These are phyloP conservation scores for Crossaster papposus DNA, from an alignment of 53 echinoderm and acorn worm genomes.

Conservation along the genomic window DNA sequence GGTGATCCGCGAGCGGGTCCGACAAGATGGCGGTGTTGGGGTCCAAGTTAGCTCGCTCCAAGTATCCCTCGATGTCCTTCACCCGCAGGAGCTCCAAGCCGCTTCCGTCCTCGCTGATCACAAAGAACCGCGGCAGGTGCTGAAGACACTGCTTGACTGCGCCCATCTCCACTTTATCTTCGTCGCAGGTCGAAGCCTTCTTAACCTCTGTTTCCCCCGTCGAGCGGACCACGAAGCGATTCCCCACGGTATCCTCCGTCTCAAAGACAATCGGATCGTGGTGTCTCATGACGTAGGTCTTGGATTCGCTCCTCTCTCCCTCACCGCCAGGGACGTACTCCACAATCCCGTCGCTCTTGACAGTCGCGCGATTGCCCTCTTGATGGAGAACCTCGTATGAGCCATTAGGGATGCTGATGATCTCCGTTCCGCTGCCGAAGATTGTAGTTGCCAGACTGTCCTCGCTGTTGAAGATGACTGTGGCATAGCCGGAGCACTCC, in stretches of 20 bases:
- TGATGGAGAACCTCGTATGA: conserved; percentile 90
- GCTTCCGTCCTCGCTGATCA: conserved; percentile 83
- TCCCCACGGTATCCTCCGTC: conserved; percentile 70
- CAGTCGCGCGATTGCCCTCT: conserved; percentile 77
- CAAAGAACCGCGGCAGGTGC: conserved; percentile 86
- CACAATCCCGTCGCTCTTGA: conserved; percentile 75
- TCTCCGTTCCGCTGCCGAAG: conserved; percentile 91
- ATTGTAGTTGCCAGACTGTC: conserved; percentile 93
- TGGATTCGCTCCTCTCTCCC: conserved; percentile 48
- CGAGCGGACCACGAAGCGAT: conserved; percentile 74
- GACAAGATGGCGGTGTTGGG: conserved; percentile 83
- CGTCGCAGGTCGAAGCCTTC: conserved; percentile 35
- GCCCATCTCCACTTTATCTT: conserved; percentile 30
- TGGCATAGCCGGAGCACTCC: conserved; percentile 92
- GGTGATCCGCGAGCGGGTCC: conserved; percentile 89
- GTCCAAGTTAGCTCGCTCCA: conserved; percentile 74
- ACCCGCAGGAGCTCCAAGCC: conserved; percentile 84
- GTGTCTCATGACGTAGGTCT: conserved; percentile 80
- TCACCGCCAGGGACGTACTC: conserved; percentile 69
- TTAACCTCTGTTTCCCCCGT: conserved; percentile 72
- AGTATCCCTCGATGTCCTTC: conserved; percentile 66
- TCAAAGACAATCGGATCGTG: conserved; percentile 67
- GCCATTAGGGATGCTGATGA: conserved; percentile 91
- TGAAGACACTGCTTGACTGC: conserved; percentile 20
- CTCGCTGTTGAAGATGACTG: conserved; percentile 95